Percentiles rank a stretch among this genome's conserved stretches.
These are phyloP conservation scores for Columba janthina DNA, from an alignment of 2,113 vertebrate species.

Conservation along the genomic window DNA sequence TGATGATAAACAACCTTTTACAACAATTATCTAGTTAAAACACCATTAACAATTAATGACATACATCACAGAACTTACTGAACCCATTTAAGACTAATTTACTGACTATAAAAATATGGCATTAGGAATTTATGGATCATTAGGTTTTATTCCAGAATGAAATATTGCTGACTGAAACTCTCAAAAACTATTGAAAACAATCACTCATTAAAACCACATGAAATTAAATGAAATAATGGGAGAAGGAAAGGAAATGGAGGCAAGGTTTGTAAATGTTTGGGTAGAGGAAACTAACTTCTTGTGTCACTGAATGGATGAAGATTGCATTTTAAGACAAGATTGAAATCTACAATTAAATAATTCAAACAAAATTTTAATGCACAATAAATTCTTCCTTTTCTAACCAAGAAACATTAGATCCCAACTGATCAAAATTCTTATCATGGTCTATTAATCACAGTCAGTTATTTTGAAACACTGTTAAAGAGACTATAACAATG, in stretches of 20 bases:
- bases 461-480: slow-evolving; percentile 72
- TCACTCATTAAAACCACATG: slow-evolving; percentile 62
- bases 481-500: slow-evolving; percentile 72
- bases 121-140: slow-evolving; percentile 85
- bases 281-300: slow-evolving; percentile 49
- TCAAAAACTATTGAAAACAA: slow-evolving; percentile 70
- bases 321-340: slow-evolving; percentile 75
- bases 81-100: slow-evolving; percentile 85
- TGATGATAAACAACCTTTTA: slow-evolving; percentile 77
- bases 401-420: slow-evolving; percentile 56
- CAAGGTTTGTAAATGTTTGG: slow-evolving; percentile 48
- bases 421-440: slow-evolving; percentile 76
- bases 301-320: slow-evolving; percentile 61
- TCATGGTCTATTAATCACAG: slow-evolving; percentile 75
- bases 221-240: slow-evolving; percentile 63
- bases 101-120: slow-evolving; percentile 84
- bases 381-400: slow-evolving; percentile 65
- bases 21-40: slow-evolving; percentile 80
- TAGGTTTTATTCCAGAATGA: slow-evolving; percentile 79
- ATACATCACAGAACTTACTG: slow-evolving; percentile 80
- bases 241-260: slow-evolving; percentile 15
- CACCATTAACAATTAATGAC: slow-evolving; percentile 82
- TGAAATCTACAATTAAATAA: slow-evolving; percentile 75
- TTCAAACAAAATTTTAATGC: slow-evolving; percentile 70
- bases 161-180: slow-evolving; percentile 76